phyloP scores from a whole-genome alignment of 2,888 invertebrate species.

The Nasonovia ribisnigri region DNA sequence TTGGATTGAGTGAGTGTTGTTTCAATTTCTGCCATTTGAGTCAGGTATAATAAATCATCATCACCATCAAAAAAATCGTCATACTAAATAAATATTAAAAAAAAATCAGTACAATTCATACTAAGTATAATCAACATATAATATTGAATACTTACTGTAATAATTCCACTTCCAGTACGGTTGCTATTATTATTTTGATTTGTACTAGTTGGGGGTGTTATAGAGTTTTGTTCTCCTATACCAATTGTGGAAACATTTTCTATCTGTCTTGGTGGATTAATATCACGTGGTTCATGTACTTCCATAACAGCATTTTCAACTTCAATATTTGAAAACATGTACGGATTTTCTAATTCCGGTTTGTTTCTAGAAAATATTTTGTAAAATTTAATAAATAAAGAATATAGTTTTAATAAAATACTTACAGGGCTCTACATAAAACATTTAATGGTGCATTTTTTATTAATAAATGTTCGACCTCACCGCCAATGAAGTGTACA shows the following conservation, averaged over 20 bases:
- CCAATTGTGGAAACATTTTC: not conserved
- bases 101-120: not conserved
- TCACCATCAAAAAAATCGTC: conserved; percentile 66
- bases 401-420: conserved; percentile 32
- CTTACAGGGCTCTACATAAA: conserved; percentile 69
- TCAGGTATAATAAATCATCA: conserved; percentile 66
- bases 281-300: not conserved
- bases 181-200: conserved; percentile 39
- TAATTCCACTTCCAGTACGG: not conserved
- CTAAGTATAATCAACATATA: not conserved
- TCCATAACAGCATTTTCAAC: conserved; percentile 40
- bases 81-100: conserved; percentile 12
- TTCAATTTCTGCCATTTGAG: conserved; percentile 66
- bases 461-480: conserved; percentile 70
- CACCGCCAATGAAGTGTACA: conserved; percentile 72
- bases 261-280: not conserved
- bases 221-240: not conserved
- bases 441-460: conserved; percentile 70
- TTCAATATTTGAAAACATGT: conserved; percentile 55
- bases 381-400: not conserved
- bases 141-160: conserved; percentile 35
- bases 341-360: conserved; percentile 58
- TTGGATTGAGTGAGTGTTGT: conserved; percentile 1
- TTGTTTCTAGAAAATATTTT: conserved; percentile 35
- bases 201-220: not conserved